Evolutionary conservation across 2,888 invertebrate genomes (phyloP), one percentile per base, ranked within the genome.

Genomic region (Mactromeris polynyma): DNA sequence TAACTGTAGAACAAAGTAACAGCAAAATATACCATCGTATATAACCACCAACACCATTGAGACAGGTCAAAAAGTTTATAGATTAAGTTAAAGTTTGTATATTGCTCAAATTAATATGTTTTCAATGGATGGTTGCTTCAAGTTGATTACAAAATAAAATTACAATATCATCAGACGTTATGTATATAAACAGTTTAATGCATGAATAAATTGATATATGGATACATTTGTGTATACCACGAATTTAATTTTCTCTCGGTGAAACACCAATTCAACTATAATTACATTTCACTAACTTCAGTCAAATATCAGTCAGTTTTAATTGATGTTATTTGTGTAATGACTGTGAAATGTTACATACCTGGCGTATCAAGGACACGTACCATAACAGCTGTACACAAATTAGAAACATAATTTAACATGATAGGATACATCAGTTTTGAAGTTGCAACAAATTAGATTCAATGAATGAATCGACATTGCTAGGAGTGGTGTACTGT

Each of bases 341-440:
- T 81, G 38, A 81, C 81, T 58, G 38, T 38, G 64, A 73, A 9
- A 46, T 31, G 11, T n/a, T n/a, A n/a, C n/a, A n/a, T n/a, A n/a
- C n/a, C n/a, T n/a, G n/a, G n/a, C n/a, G n/a, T n/a, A n/a, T n/a
- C n/a, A n/a, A n/a, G n/a, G n/a, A n/a, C n/a, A n/a, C n/a, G n/a
- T n/a, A n/a, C n/a, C n/a, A n/a, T n/a, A n/a, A n/a, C n/a, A n/a
- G n/a, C n/a, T n/a, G n/a, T n/a, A n/a, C n/a, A n/a, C n/a, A n/a
- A n/a, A n/a, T n/a, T n/a, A n/a, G n/a, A n/a, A n/a, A n/a, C n/a
- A n/a, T n/a, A n/a, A n/a, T n/a, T n/a, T n/a, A n/a, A n/a, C n/a
- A n/a, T n/a, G n/a, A n/a, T n/a, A n/a, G n/a, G n/a, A n/a, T n/a
- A n/a, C n/a, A n/a, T n/a, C n/a, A n/a, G n/a, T n/a, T n/a, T n/a